Base-by-base conservation (phyloP, 1,140 invertebrate species). In the Drosophila aff. region DNA sequence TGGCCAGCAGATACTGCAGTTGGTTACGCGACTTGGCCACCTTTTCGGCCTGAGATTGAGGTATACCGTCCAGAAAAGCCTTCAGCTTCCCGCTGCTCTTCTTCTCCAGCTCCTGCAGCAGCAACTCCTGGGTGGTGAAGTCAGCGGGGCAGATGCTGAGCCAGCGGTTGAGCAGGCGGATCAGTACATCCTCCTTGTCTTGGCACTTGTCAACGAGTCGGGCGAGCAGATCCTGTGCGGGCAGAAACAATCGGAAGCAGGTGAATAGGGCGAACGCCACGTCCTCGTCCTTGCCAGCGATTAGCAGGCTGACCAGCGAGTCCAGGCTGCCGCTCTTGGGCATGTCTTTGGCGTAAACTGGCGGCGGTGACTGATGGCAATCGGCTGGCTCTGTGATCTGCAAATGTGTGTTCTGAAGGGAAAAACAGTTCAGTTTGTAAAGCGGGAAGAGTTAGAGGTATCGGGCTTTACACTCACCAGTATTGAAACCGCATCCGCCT, bases 331-430 rank as follows among this genome's bases (percentile, higher is more conserved):
- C 86, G 55, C 76, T 28, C 13, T 57, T 52, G 23, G 78, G 84
- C 74, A 90, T 61, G 61, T 90, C 78, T 90, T 90, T 90, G 78
- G 85, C 73, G 72, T 81, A 81, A 40, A 50, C 67, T 71, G 18
- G 33, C 21, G 33, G 15, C 21, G 33, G 15, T 23, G 52, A 55
- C 52, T 55, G 52, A 16, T 57, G 83, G 76, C 67, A 68, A 72
- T 79, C 80, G 38, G 61, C 36, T 21, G 60, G 65, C 55, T 84
- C 83, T 10, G 50, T 72, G 33, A 89, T 89, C 38, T 81, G 61
- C 41, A 87, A 67, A 13, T 84, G 41, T 7, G 74, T 74, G 62
- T 83, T 75, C 84, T 87, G 36, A 44, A 28, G 3, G 0, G 23
- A n/a, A 33, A 3, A 1, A n/a, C 31, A 21, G 11, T 16, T 40